Base-by-base conservation (phyloP, 2,888 invertebrate species). In the Dynastes hyllus region DNA sequence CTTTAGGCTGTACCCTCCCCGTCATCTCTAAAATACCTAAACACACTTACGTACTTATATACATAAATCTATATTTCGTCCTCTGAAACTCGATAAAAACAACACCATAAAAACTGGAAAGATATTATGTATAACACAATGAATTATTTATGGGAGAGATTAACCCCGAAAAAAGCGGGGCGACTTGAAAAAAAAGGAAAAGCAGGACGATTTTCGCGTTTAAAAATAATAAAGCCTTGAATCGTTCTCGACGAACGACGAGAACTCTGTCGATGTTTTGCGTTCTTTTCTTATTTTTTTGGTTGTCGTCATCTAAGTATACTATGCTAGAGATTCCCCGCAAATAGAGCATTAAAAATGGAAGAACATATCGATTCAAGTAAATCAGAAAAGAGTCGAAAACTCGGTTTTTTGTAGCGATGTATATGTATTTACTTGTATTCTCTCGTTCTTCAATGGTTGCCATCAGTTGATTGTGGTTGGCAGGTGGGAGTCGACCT, bases 261-360 rank as follows among this genome's bases (percentile, higher is more conserved):
- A 69, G 50, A 55, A 22, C 55, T 55, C 55, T 16, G n/a, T 27
- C 50, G 40, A 6, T 40, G 40, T 11, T 51, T 69, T 69, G 45
- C 69, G 16, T 11, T 69, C 32, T 27, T 22, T 69, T 66, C 8
- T 69, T 51, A 6, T 69, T 27, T 69, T 51, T 69, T 69, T 66
- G 22, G 6, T 16, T 5, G 50, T 69, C 69, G 69, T 27, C 69
- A 50, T 51, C 29, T 51, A 69, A 69, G 50, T 27, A 67, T 50
- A 45, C 11, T 45, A n/a, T 51, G 16, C 1, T 55, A 16, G 69
- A 69, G 51, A 69, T 69, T 51, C 51, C 50, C 11, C 69, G 51
- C 69, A 69, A 69, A 69, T 69, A 69, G 51, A 51, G 69, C 51
- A 69, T 69, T 69, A 69, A 69, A 69, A 51, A 69, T 69, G 69